phyloP scores from a whole-genome alignment of 2,113 vertebrate species.

The Syngnathus scovelli region DNA sequence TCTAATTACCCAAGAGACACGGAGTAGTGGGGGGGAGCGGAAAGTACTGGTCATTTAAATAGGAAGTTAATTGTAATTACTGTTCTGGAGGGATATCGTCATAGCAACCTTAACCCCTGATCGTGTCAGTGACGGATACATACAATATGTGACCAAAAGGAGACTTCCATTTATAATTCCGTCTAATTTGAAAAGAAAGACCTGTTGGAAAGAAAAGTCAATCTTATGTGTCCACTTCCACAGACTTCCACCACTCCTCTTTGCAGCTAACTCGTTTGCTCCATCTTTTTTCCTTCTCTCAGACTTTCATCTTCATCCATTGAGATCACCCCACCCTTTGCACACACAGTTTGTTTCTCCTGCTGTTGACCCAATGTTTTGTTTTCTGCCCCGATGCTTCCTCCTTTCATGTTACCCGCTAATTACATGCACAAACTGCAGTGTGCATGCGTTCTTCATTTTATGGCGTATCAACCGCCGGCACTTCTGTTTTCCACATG shows the following conservation, averaged over 20 bases:
- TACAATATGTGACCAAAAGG: neutral
- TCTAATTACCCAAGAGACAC: constrained; percentile 55
- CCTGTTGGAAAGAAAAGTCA: neutral
- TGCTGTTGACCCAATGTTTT: constrained; percentile 24
- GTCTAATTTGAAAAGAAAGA: neutral
- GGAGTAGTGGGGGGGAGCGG: constrained; percentile 21
- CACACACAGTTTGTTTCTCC: constrained; percentile 4
- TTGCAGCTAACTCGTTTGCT: neutral
- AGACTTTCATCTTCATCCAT: constrained; percentile 15
- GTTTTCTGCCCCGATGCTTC: constrained; percentile 36
- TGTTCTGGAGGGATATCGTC: constrained; percentile 56
- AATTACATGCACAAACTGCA: constrained; percentile 30
- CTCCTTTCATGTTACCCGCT: constrained; percentile 33
- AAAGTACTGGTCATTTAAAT: constrained; percentile 64
- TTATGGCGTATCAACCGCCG: constrained; percentile 27
- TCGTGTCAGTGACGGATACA: constrained; percentile 29
- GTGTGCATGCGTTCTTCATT: constrained; percentile 21
- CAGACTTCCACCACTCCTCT: neutral
- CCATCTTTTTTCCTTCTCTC: constrained; percentile 4
- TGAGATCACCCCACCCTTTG: constrained; percentile 1
- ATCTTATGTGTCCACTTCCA: neutral
- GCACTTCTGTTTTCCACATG: constrained; percentile 17
- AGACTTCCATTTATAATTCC: neutral
- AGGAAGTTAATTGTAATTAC: constrained; percentile 69
- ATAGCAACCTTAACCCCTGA: constrained; percentile 53